phyloP scores from a whole-genome alignment of 2,113 vertebrate species.

The Triplophysa siluroides region DNA sequence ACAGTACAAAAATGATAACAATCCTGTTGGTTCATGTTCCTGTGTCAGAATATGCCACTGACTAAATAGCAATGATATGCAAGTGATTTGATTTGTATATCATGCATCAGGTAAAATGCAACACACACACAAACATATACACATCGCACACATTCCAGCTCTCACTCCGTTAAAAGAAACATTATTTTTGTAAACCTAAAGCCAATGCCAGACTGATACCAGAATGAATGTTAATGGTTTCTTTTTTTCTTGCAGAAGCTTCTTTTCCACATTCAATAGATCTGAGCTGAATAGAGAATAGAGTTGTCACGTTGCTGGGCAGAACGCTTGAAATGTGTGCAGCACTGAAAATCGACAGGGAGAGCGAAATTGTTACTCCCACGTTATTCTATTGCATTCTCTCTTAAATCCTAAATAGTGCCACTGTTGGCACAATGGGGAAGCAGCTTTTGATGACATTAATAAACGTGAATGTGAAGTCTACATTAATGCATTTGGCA shows the following conservation, averaged over 20 bases:
- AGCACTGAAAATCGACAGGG: not conserved
- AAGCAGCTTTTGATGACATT: constrained; percentile 7
- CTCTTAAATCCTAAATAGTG: not conserved
- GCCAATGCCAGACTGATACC: not conserved
- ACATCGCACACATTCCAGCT: not conserved
- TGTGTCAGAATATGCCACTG: constrained; percentile 17
- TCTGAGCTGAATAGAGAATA: not conserved
- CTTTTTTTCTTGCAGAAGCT: not conserved
- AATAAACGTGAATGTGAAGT: constrained; percentile 1
- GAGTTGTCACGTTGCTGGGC: constrained; percentile 6
- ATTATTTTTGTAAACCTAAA: not conserved
- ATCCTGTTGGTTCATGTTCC: constrained; percentile 53
- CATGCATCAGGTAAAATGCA: constrained; percentile 25
- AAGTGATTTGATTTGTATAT: constrained; percentile 10
- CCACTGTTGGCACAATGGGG: not conserved
- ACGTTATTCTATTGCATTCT: constrained; percentile 11
- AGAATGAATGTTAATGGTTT: not conserved
- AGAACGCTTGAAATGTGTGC: not conserved
- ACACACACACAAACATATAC: not conserved
- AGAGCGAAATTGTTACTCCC: not conserved
- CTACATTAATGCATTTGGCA: too few relatives aligned
- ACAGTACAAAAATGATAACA: constrained; percentile 36
- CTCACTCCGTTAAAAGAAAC: not conserved
- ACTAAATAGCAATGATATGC: constrained; percentile 31
- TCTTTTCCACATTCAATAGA: constrained; percentile 17